Evolutionary conservation across 2,888 invertebrate species (phyloP).

Genomic region (Synanthedon myopaeformis): DNA sequence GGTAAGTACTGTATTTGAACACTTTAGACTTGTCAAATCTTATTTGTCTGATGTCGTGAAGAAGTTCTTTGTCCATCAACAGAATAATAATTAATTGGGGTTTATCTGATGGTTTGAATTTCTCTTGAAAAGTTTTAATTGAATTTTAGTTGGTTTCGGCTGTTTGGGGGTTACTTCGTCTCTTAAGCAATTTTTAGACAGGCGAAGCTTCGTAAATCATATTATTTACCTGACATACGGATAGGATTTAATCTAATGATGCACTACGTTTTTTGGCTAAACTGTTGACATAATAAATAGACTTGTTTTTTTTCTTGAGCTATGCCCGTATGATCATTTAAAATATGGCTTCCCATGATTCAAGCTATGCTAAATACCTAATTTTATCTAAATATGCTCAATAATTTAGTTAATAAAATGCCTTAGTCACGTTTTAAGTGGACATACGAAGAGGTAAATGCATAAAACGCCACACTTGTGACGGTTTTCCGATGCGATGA

Average conservation of each 20-base stretch:
- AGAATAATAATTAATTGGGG: conserved; percentile 60
- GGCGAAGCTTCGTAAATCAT: conserved; percentile 22
- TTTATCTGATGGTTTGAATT: conserved; percentile 56
- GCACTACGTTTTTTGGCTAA: too few relatives aligned
- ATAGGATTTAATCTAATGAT: background rate
- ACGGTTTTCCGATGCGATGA: conserved; percentile 50
- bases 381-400: too few relatives aligned
- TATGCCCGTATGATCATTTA: too few relatives aligned
- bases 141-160: conserved; percentile 56
- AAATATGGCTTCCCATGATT: too few relatives aligned
- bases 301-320: too few relatives aligned
- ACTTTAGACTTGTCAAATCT: conserved; percentile 23
- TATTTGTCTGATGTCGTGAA: conserved; percentile 51
- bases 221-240: background rate
- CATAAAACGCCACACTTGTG: conserved; percentile 22
- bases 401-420: too few relatives aligned
- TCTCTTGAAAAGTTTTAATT: conserved; percentile 60
- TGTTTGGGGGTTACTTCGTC: conserved; percentile 44
- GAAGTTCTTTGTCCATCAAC: conserved; percentile 55
- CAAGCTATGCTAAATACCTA: too few relatives aligned
- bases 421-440: too few relatives aligned
- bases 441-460: conserved; percentile 27
- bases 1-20: too few relatives aligned
- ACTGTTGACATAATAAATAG: too few relatives aligned
- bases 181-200: conserved; percentile 39